Percentiles rank a stretch among this genome's conserved stretches.
These are phyloP conservation scores for Scolopax rusticola DNA, from an alignment of 2,797 vertebrate species.

Conservation along the genomic window DNA sequence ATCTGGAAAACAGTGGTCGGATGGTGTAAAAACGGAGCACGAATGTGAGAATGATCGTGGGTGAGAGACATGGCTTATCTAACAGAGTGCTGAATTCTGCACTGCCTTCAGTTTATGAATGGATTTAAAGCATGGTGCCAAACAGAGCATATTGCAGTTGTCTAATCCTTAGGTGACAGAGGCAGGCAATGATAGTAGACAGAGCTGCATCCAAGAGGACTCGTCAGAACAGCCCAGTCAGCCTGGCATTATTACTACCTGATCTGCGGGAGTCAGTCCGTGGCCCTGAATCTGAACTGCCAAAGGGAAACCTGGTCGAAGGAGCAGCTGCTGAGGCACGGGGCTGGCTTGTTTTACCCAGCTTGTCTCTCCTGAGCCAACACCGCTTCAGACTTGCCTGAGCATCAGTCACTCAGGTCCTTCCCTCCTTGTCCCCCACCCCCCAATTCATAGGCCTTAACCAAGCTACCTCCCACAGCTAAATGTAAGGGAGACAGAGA, in stretches of 20 bases:
- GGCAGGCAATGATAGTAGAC: conserved; percentile 43
- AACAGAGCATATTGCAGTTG: conserved; percentile 68
- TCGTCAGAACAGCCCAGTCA: conserved; percentile 27
- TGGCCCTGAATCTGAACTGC: background rate
- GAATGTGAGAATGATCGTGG: conserved; percentile 3
- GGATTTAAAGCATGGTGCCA: conserved; percentile 54
- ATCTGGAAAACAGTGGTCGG: conserved; percentile 26
- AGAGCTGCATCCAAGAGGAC: conserved; percentile 56
- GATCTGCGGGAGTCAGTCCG: background rate
- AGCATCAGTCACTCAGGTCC: background rate
- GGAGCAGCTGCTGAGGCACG: background rate
- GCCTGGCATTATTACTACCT: conserved; percentile 54
- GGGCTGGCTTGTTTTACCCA: background rate
- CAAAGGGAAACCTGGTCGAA: background rate
- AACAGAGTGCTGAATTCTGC: conserved; percentile 15
- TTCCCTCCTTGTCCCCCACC: background rate
- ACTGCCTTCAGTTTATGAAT: conserved; percentile 58
- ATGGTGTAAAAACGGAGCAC: background rate
- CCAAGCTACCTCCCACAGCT: background rate
- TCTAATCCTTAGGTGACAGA: conserved; percentile 66
- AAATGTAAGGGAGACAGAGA: conserved; percentile 1
- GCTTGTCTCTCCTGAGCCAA: background rate
- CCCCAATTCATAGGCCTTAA: background rate
- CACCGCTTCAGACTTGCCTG: background rate
- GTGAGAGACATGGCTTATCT: conserved; percentile 27